Base-by-base conservation (phyloP, 2,797 vertebrate species). In the Zenarchopterus dispar region DNA sequence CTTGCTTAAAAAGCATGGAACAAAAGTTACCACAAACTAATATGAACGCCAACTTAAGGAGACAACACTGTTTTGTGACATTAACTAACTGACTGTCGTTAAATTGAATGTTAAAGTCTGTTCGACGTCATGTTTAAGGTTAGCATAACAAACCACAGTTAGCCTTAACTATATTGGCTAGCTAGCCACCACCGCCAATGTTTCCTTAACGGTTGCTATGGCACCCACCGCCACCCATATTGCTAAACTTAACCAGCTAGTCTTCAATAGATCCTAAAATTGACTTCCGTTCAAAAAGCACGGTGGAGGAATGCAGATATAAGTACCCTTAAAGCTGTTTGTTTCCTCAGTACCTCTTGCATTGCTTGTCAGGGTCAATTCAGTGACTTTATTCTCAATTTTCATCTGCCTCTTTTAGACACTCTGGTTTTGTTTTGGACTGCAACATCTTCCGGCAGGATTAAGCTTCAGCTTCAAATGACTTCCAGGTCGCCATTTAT, bases 171-270 rank as follows among this genome's bases (percentile, higher is more conserved):
- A 41, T 24, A 1, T 55, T 28, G 24, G 73, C 78, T 64, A 68
- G 58, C n/a, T n/a, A n/a, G n/a, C n/a, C n/a, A n/a, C 67, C 82
- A 73, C 24, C 6, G 56, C 78, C 90, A 88, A 77, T 93, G 93
- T 93, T 94, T 93, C 92, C 77, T 72, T 63, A 64, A 82, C 89
- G 90, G 94, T 94, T 94, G 94, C 94, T 94, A 94, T 94, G 94
- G 93, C 89, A 94, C 74, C 94, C 92, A 90, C 77, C 80, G 84
- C 89, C 86, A 84, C 85, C 84, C 81, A 58, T 67, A 83, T 84
- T 83, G 90, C 89, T 81, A 82, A 48, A 23, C 68, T 78, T 78
- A 84, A 42, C 48, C 41, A 67, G 67, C 71, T 45, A 75, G 36
- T n/a, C 24, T 9, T 22, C 33, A 5, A 31, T 3, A 7, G 8